phyloP scores from a whole-genome alignment of 2,113 vertebrate species.

The Zootoca vivipara region DNA sequence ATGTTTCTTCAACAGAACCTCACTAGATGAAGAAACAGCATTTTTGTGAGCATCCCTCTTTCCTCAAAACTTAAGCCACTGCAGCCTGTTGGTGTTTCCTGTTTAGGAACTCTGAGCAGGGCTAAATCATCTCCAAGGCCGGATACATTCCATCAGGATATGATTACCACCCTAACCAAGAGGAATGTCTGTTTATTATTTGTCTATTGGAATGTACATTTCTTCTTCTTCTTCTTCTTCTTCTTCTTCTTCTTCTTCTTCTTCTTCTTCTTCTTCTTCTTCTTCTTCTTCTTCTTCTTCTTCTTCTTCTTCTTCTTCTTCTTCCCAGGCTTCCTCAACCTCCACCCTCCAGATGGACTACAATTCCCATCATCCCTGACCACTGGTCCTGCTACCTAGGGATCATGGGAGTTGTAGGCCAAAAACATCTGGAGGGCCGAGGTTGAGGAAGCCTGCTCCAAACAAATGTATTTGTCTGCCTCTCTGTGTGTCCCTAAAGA shows the following conservation, averaged over 20 bases:
- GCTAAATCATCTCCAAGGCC: background rate
- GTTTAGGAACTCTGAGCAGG: background rate
- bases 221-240: background rate
- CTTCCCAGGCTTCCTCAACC: no score
- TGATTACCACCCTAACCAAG: background rate
- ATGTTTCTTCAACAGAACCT: background rate
- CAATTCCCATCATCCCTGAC: no score
- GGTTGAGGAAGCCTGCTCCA: background rate
- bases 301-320: background rate
- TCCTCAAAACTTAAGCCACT: background rate
- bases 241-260: background rate
- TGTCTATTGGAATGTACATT: background rate
- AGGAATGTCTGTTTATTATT: slow-evolving; percentile 7
- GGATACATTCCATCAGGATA: background rate
- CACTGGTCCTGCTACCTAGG: no score
- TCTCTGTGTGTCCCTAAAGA: background rate
- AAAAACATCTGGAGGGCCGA: no score
- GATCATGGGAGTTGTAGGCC: no score
- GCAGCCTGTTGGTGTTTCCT: background rate
- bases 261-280: no score
- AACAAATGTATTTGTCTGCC: background rate
- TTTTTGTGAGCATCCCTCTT: background rate
- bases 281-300: background rate
- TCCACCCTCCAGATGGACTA: no score
- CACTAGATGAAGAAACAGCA: background rate